phyloP scores from a whole-genome alignment of 2,113 vertebrate genomes.

The Rutilus rutilus region DNA sequence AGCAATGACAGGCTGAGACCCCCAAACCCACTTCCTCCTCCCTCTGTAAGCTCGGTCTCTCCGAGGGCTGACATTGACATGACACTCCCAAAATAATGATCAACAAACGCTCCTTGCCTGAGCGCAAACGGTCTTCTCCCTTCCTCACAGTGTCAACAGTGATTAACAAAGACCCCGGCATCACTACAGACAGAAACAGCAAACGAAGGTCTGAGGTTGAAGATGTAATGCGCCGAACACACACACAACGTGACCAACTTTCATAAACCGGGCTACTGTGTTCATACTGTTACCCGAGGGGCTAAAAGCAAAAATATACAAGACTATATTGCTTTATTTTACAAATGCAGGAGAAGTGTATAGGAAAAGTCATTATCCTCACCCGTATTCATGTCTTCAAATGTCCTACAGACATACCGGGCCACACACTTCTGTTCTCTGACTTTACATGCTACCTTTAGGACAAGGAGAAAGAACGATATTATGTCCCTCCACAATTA shows the following conservation, averaged over 20 bases:
- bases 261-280: background rate
- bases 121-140: conserved; percentile 95
- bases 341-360: background rate
- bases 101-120: conserved; percentile 92
- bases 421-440: conserved; percentile 79
- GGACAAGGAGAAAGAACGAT: conserved; percentile 83
- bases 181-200: conserved; percentile 6
- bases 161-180: conserved; percentile 75
- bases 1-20: conserved; percentile 60
- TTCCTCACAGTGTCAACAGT: conserved; percentile 93
- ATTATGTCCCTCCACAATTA: conserved; percentile 97
- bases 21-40: conserved; percentile 50
- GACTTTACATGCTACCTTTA: conserved; percentile 94
- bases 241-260: background rate
- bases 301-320: background rate
- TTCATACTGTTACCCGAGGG: background rate
- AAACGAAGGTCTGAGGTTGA: background rate
- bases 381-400: background rate
- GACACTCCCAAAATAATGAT: conserved; percentile 99
- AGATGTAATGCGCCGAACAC: background rate
- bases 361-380: conserved; percentile 33
- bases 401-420: conserved; percentile 60
- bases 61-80: conserved; percentile 95
- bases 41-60: conserved; percentile 85
- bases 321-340: background rate